These are phyloP conservation scores for Catocala sponsa DNA, from an alignment of 2,888 invertebrate species.

Conservation along the genomic window DNA sequence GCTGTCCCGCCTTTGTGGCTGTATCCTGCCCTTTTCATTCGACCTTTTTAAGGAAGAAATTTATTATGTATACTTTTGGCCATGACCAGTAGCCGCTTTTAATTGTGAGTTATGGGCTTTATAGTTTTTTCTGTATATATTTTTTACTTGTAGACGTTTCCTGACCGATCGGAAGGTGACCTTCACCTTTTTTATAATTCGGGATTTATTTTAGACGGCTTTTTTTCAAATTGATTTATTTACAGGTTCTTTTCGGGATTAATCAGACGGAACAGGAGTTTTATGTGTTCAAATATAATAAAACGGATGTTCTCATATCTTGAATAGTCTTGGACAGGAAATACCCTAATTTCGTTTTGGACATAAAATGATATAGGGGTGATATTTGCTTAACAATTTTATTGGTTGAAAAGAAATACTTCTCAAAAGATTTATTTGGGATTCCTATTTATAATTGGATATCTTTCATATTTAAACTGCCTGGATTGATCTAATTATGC, in stretches of 20 bases:
- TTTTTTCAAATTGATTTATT: slow-evolving; percentile 73
- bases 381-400: slow-evolving; percentile 10
- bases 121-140: slow-evolving; percentile 49
- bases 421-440: not conserved
- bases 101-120: slow-evolving; percentile 86
- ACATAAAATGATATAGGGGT: slow-evolving; percentile 4
- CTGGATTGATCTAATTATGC: too few relatives aligned
- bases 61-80: slow-evolving; percentile 85
- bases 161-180: slow-evolving; percentile 80
- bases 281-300: slow-evolving; percentile 68
- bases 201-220: slow-evolving; percentile 67
- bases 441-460: too few relatives aligned
- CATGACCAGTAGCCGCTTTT: slow-evolving; percentile 87
- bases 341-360: slow-evolving; percentile 29
- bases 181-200: slow-evolving; percentile 75
- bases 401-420: not conserved
- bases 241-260: slow-evolving; percentile 71
- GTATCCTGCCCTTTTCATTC: slow-evolving; percentile 86
- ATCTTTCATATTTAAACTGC: too few relatives aligned
- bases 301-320: slow-evolving; percentile 73
- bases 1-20: slow-evolving; percentile 78
- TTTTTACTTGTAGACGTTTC: slow-evolving; percentile 69
- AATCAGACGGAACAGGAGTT: slow-evolving; percentile 72
- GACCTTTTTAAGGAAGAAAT: slow-evolving; percentile 86
- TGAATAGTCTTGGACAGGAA: slow-evolving; percentile 53